Evolutionary conservation across 2,888 invertebrate genomes (phyloP).

Genomic region (Drosophila histrio): DNA sequence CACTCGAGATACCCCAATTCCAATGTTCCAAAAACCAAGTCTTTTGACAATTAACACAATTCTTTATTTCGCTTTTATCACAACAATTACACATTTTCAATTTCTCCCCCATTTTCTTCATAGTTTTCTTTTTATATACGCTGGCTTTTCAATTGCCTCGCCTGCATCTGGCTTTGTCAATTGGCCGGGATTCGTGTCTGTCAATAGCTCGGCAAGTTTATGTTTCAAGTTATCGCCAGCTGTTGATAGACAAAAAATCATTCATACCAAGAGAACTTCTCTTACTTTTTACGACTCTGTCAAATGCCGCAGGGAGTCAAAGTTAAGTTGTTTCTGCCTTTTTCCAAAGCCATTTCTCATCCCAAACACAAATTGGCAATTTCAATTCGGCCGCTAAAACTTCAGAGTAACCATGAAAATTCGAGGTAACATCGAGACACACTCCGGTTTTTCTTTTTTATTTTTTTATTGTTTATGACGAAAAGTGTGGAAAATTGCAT

Average conservation of each 20-base stretch:
- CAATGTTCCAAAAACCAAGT: conserved; percentile 24
- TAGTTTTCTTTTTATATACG: not conserved
- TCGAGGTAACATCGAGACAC: conserved; percentile 9
- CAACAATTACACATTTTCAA: conserved; percentile 55
- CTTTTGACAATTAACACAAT: conserved; percentile 69
- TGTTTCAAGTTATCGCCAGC: conserved; percentile 35
- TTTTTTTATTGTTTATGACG: conserved; percentile 17
- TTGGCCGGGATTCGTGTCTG: conserved; percentile 51
- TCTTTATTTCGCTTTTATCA: conserved; percentile 67
- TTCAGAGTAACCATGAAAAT: conserved; percentile 58
- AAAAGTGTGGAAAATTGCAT: conserved; percentile 18
- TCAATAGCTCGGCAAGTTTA: conserved; percentile 66
- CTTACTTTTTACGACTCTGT: conserved; percentile 32
- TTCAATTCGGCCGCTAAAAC: conserved; percentile 53
- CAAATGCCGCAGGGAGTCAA: conserved; percentile 51
- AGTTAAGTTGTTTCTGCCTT: conserved; percentile 9
- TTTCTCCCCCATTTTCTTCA: not conserved
- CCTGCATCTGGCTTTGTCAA: conserved; percentile 47
- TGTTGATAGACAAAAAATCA: conserved; percentile 10
- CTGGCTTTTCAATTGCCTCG: conserved; percentile 22
- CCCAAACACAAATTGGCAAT: conserved; percentile 38
- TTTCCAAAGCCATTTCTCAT: not conserved
- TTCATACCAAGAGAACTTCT: conserved; percentile 12
- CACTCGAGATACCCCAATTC: conserved; percentile 9
- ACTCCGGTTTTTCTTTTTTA: conserved; percentile 3